Base-by-base conservation (phyloP, 2,797 vertebrate genomes). In the Triplophysa bombifrons region DNA sequence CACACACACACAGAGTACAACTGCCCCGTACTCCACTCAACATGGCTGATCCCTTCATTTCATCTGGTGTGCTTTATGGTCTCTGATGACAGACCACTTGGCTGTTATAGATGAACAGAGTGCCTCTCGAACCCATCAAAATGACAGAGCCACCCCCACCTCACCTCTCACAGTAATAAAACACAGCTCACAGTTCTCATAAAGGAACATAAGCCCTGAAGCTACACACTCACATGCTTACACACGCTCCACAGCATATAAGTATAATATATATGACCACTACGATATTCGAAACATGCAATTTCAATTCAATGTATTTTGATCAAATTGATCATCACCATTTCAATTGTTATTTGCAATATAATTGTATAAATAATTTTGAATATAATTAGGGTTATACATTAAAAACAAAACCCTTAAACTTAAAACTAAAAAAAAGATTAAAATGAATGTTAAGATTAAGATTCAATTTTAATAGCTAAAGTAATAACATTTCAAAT, bases 31-130 rank as follows among this genome's bases (percentile, higher is more conserved):
- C 65, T 75, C 74, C 41, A 56, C 80, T 83, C 76, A 68, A 48
- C 46, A 61, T 72, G 82, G 78, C 78, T 80, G 75, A 83, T 71
- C 77, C 73, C 72, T 82, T 84, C 56, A 82, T 84, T 84, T 73
- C 55, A 69, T 85, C 76, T 60, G 74, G 50, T 69, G 38, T 83
- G 82, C 50, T 84, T 85, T 86, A 85, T 84, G 80, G 81, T 56
- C 63, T 75, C 71, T 82, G 63, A 60, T 81, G 84, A 88, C 85
- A 83, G 83, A 77, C 78, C 83, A 55, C 83, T 85, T 80, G 83
- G 76, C 63, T 78, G 53, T 85, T 80, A 85, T 83, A 74, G 82
- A 85, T 78, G 76, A 73, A 72, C 77, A 65, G 72, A 55, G 81
- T 73, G 63, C 74, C 70, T 81, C 61, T 84, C 72, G 50, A 50